Conservation (phyloP, 2,113 vertebrate species). For the Microtus montanus region DNA sequence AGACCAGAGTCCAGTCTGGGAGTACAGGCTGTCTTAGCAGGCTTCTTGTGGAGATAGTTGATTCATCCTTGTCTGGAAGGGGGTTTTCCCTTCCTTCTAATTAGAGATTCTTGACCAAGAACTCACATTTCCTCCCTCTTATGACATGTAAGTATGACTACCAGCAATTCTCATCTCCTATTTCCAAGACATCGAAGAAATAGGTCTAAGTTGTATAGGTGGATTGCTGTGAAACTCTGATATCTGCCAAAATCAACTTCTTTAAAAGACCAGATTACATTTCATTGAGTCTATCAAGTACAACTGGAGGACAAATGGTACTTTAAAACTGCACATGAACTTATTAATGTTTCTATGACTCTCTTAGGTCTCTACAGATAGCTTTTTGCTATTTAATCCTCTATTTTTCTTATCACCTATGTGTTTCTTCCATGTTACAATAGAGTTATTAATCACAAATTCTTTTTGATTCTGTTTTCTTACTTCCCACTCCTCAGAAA, state of each 20-base stretch:
- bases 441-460: neutral
- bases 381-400: neutral
- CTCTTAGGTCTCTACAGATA: neutral
- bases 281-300: neutral
- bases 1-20: neutral
- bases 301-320: neutral
- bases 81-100: neutral
- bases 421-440: neutral
- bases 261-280: neutral
- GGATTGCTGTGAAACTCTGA: neutral
- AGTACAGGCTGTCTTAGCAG: neutral
- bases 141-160: neutral
- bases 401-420: neutral
- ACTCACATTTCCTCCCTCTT: neutral
- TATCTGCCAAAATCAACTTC: neutral
- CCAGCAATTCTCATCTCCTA: neutral
- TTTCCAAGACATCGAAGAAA: neutral
- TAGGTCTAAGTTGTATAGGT: accelerated
- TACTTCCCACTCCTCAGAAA: neutral
- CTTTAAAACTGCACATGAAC: too few relatives aligned
- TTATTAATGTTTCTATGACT: neutral
- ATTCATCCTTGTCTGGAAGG: neutral
- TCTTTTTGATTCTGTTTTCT: neutral
- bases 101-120: neutral
- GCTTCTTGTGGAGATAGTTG: too few relatives aligned